Percentiles rank a stretch among this genome's conserved stretches.
phyloP scores from a whole-genome alignment of 37 sponge, comb jelly and placozoan genomes.

The Oopsacas minuta region DNA sequence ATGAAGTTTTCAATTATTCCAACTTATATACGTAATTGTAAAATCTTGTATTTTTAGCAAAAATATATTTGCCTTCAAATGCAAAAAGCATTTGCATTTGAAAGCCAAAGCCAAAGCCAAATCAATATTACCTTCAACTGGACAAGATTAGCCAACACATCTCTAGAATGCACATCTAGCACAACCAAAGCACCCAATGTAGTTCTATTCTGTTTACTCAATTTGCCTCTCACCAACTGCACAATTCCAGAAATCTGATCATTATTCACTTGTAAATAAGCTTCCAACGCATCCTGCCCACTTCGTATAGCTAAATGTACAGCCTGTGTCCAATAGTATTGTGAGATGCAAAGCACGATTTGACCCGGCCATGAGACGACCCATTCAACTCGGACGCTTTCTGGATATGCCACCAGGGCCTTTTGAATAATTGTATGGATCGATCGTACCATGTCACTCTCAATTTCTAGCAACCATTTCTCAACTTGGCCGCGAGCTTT shows the following conservation, averaged over 20 bases:
- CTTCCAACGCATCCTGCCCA: conserved; percentile 73
- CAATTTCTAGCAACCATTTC: conserved; percentile 97
- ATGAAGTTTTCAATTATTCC: too few relatives aligned
- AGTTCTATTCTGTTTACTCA: conserved; percentile 88
- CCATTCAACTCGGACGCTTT: conserved; percentile 65
- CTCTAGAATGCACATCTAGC: conserved; percentile 94
- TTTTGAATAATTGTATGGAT: conserved; percentile 66
- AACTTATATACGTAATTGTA: too few relatives aligned
- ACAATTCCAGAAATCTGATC: conserved; percentile 88
- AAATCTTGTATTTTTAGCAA: too few relatives aligned
- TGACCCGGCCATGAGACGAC: conserved; percentile 88
- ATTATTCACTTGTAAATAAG: conserved; percentile 70
- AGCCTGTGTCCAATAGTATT: conserved; percentile 80
- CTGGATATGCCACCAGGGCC: conserved; percentile 48
- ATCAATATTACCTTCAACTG: conserved; percentile 16
- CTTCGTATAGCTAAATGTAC: conserved; percentile 69
- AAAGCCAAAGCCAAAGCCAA: too few relatives aligned
- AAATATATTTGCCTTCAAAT: too few relatives aligned
- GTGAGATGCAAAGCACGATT: conserved; percentile 93
- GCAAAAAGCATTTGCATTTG: too few relatives aligned
- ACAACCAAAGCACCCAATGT: conserved; percentile 95
- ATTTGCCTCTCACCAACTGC: conserved; percentile 84
- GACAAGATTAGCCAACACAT: conserved; percentile 83
- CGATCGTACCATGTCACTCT: conserved; percentile 70
- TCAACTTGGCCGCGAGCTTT: conserved; percentile 98